Percentiles rank a stretch among this genome's conserved stretches.
Evolutionary conservation across 2,888 invertebrate genomes (phyloP).

Genomic region (Sturmia bella): DNA sequence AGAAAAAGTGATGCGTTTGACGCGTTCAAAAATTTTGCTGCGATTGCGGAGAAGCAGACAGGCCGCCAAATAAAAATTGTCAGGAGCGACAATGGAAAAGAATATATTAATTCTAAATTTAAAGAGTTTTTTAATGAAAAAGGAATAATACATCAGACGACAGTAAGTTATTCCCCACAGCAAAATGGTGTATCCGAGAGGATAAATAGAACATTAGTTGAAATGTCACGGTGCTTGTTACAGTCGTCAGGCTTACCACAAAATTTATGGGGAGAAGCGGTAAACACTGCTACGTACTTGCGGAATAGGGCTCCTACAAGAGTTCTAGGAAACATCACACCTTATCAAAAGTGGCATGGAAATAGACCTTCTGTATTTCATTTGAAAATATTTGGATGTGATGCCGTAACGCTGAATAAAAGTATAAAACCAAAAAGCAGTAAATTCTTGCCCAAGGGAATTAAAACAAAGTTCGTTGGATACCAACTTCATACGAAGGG

Average conservation of each 20-base stretch:
- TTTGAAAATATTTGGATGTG: too few species aligned
- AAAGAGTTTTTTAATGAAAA: constrained; percentile 2
- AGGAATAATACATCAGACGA: constrained; percentile 4
- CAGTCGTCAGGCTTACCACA: not conserved
- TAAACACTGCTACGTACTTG: not conserved
- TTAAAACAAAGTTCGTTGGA: too few species aligned
- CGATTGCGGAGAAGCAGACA: constrained; percentile 11
- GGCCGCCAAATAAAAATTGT: too few species aligned
- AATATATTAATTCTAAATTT: constrained; percentile 4
- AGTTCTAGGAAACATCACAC: not conserved
- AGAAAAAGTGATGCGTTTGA: not conserved
- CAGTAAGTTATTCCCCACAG: too few species aligned
- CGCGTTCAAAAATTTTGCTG: constrained; percentile 3
- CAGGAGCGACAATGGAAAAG: too few species aligned
- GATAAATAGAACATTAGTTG: too few species aligned
- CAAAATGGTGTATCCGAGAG: too few species aligned
- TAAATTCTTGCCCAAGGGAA: too few species aligned
- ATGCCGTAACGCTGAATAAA: too few species aligned
- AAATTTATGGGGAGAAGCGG: too few species aligned
- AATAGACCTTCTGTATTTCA: not conserved
- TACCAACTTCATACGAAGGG: not conserved
- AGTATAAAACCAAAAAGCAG: not conserved
- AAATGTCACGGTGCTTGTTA: not conserved
- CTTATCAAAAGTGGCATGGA: not conserved
- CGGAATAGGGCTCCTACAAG: not conserved